Evolutionary conservation across 2,888 invertebrate genomes (phyloP).

Genomic region (Saturnia pavonia): DNA sequence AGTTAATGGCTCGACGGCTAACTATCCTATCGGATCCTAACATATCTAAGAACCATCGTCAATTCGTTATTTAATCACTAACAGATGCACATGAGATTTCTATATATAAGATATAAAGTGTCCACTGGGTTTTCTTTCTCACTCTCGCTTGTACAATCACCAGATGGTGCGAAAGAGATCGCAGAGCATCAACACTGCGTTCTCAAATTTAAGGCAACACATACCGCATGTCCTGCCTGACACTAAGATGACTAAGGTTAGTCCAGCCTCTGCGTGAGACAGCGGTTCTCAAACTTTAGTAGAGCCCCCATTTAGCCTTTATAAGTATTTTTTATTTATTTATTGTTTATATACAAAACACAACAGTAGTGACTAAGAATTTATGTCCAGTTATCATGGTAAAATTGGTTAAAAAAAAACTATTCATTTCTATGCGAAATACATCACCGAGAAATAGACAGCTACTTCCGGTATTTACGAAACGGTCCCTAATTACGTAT

Average conservation of each 20-base stretch:
- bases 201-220: slow-evolving; percentile 93
- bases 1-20: too few species aligned
- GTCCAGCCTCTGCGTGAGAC: slow-evolving; percentile 25
- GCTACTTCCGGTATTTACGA: background rate
- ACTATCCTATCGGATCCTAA: too few species aligned
- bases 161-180: slow-evolving; percentile 86
- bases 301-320: background rate
- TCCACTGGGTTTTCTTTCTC: slow-evolving; percentile 44
- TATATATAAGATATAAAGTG: too few species aligned
- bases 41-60: too few species aligned
- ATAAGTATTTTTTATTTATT: background rate
- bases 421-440: background rate
- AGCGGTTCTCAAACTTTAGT: slow-evolving; percentile 17
- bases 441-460: background rate
- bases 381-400: background rate
- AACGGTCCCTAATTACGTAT: too few species aligned
- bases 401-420: background rate
- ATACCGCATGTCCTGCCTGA: slow-evolving; percentile 98
- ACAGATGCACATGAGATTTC: too few species aligned
- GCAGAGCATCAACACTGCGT: slow-evolving; percentile 97
- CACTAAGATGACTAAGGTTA: slow-evolving; percentile 96
- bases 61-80: too few species aligned
- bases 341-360: background rate
- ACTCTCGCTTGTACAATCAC: slow-evolving; percentile 35
- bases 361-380: background rate